Evolutionary conservation across 2,888 invertebrate genomes (phyloP).

Genomic region (Callinectes sapidus): DNA sequence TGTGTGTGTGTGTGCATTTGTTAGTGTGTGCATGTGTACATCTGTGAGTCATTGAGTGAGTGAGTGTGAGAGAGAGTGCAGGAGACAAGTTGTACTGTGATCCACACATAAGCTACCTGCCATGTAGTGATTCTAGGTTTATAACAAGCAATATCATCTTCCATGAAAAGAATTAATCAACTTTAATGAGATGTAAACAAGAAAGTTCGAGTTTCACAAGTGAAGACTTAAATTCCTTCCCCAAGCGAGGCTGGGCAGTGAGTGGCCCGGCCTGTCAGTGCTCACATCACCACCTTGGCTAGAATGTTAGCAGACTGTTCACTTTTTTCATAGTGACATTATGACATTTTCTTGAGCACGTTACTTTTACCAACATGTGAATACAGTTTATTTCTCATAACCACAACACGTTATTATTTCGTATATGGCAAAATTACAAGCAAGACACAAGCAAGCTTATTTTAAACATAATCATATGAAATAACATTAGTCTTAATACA

Average conservation of each 20-base stretch:
- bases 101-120: conserved; percentile 37
- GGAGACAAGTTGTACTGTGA: conserved; percentile 29
- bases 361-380: conserved; percentile 33
- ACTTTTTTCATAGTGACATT: conserved; percentile 4
- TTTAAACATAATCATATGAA: conserved; percentile 4
- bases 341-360: conserved; percentile 6
- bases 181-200: conserved; percentile 3
- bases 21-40: background rate
- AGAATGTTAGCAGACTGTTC: conserved; percentile 20
- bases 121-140: conserved; percentile 37
- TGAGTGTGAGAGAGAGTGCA: background rate
- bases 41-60: background rate
- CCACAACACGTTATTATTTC: background rate
- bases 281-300: conserved; percentile 22
- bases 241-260: conserved; percentile 14
- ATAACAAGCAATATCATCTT: conserved; percentile 36
- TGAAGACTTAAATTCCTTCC: conserved; percentile 24
- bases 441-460: conserved; percentile 16
- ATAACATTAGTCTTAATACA: conserved; percentile 14
- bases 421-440: conserved; percentile 9
- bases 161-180: conserved; percentile 32
- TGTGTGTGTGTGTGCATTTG: background rate
- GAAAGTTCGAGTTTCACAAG: conserved; percentile 20
- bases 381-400: conserved; percentile 18
- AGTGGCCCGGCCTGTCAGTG: conserved; percentile 1